Percentiles rank a stretch among this genome's conserved stretches.
These are phyloP conservation scores for Antigone vipio DNA, from an alignment of 2,113 vertebrate species.

Conservation along the genomic window DNA sequence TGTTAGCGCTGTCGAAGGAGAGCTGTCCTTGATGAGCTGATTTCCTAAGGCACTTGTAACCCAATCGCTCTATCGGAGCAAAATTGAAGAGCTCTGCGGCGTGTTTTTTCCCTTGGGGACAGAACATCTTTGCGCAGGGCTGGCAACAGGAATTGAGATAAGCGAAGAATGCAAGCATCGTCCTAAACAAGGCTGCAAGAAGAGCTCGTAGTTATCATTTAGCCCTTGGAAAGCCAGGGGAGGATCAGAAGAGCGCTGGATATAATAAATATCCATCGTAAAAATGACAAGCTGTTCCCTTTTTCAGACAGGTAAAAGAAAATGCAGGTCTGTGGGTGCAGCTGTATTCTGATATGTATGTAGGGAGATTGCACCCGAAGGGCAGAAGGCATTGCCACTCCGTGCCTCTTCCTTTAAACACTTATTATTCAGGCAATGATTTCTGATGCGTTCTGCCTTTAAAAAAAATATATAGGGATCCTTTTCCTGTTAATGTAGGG, in stretches of 20 bases:
- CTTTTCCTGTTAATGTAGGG: background rate
- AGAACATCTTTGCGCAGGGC: background rate
- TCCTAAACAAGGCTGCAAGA: background rate
- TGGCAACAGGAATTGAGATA: background rate
- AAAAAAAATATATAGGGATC: background rate
- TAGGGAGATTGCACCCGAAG: background rate
- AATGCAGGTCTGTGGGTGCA: background rate
- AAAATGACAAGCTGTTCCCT: background rate
- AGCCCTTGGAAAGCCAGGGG: background rate
- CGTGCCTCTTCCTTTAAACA: background rate
- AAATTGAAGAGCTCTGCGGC: background rate
- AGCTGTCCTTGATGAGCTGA: background rate
- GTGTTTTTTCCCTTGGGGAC: background rate
- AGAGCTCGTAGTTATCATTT: background rate
- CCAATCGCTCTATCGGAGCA: background rate
- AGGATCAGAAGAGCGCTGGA: background rate
- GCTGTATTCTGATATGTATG: accelerated
- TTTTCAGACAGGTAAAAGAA: background rate
- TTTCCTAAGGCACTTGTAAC: background rate
- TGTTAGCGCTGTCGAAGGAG: background rate
- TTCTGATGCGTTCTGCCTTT: background rate
- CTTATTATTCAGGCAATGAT: background rate
- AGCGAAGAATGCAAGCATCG: background rate
- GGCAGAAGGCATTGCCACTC: too few relatives aligned
- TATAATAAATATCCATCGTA: background rate